Base-by-base conservation (phyloP, 2,888 invertebrate genomes). In the Lingula anatina region DNA sequence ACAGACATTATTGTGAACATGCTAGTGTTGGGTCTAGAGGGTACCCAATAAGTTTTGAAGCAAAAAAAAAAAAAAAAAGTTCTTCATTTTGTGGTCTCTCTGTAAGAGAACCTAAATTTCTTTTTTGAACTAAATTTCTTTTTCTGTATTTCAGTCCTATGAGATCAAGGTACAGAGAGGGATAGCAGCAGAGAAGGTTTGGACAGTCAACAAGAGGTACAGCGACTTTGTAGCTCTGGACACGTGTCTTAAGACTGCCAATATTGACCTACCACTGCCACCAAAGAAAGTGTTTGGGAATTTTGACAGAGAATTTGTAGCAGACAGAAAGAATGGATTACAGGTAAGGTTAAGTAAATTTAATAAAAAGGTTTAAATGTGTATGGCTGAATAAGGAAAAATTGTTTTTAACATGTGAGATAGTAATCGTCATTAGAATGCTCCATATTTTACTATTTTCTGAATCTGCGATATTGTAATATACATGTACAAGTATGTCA, bases 231-330 rank as follows among this genome's bases (percentile, higher is more conserved):
- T 85, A 50, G 83, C 85, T 49, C 82, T 94, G 51, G 88, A 92
- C 68, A 80, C 83, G 54, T 81, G 81, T 57, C 80, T 94, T 50
- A 85, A 85, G 67, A 80, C 83, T 54, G 85, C 88, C 28, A 70
- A 71, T 28, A 61, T 78, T 37, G 83, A 85, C 43, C 77, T 93
- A 68, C 86, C 86, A 15, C 79, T 93, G 62, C 93, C 93, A 60
- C 89, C 90, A 60, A 94, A 94, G 79, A 89, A 87, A 78, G 83
- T 90, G 70, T 88, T 94, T 79, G 93, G 93, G 63, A 94, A 94
- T 75, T 88, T 91, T 86, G 89, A 90, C 71, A 86, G 90, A 68
- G 88, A 90, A 65, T 93, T 94, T 80, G 85, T 94, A 80, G 88
- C 88, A 77, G 88, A 90, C 79, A 83, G 94, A 77, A 89, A 90